Evolutionary conservation across 2,888 invertebrate species (phyloP), one percentile per base, ranked within the genome.

Genomic region (Acleris cristana): DNA sequence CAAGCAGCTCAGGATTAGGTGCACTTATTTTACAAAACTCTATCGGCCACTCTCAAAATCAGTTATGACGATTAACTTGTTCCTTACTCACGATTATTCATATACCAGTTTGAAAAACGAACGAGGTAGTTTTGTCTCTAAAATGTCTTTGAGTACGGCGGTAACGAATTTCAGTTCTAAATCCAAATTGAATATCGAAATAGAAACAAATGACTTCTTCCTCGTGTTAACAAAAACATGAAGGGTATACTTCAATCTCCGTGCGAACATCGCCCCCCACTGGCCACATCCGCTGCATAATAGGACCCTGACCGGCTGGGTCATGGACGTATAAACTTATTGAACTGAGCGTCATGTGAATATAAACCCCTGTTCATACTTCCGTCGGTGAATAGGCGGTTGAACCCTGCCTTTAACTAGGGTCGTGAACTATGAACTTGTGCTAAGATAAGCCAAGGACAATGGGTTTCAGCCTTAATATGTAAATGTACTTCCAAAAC

Each of bases 281-380:
- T 81, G 79, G 81, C 79, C 81, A 78, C 85, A 84, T 88, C 87
- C 86, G 86, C 80, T 80, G 76, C 75, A 72, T 83, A 81, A 85
- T 56, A 61, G 61, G 60, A 10, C 60, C 21, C 30, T 61, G 61
- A 26, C 49, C 58, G 44, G 48, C 48, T 48, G 58, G 58, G 58
- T 58, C 58, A 58, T 21, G 44, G 16, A 23, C 53, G 40, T 40
- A 40, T 40, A 40, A 14, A 30, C 23, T 26, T 26, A 48, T 48
- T 23, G 58, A 26, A 26, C 26, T 30, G 12, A 14, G 40, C 48
- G 10, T 26, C 23, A 14, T 48, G 44, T 56, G 44, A 53, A 53
- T 5, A 16, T 55, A 12, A 18, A 44, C 44, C 44, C 16, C 14
- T 56, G 26, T 21, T 40, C 44, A 45, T n/a, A 58, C 26, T 26